phyloP scores from a whole-genome alignment of 92 coral and sea anemone species.

The Desmophyllum pertusum region DNA sequence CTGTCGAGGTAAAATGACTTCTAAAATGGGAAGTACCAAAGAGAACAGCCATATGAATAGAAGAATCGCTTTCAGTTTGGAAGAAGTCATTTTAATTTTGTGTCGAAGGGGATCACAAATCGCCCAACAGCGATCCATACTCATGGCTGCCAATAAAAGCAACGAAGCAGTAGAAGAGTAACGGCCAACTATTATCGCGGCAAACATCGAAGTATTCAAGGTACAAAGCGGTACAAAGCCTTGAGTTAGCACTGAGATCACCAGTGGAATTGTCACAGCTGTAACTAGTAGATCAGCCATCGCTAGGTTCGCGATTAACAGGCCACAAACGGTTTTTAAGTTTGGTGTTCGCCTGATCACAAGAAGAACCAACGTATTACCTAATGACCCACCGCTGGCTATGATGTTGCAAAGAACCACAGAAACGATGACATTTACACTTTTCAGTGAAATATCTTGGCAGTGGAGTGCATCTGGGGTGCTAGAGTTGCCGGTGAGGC shows the following conservation, averaged over 20 bases:
- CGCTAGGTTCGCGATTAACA: slow-evolving; percentile 22
- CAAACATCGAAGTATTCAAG: not conserved
- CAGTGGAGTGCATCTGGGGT: not conserved
- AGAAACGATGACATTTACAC: not conserved
- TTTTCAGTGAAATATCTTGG: slow-evolving; percentile 3
- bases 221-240: slow-evolving; percentile 23
- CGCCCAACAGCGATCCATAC: slow-evolving; percentile 38
- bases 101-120: slow-evolving; percentile 3
- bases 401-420: not conserved
- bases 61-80: not conserved
- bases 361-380: slow-evolving; percentile 7
- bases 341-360: slow-evolving; percentile 11
- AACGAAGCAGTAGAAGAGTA: slow-evolving; percentile 14
- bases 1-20: not conserved
- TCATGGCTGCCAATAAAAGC: slow-evolving; percentile 2
- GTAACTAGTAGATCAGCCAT: slow-evolving; percentile 28
- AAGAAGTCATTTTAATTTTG: slow-evolving; percentile 27
- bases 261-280: slow-evolving; percentile 3
- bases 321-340: slow-evolving; percentile 10
- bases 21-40: not conserved
- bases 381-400: slow-evolving; percentile 6
- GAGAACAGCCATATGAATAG: slow-evolving; percentile 13
- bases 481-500: not conserved
- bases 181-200: slow-evolving; percentile 3
- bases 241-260: not conserved